These are phyloP conservation scores for Brachypodius melanocephalos DNA, from an alignment of 2,113 vertebrate species.

Conservation along the genomic window DNA sequence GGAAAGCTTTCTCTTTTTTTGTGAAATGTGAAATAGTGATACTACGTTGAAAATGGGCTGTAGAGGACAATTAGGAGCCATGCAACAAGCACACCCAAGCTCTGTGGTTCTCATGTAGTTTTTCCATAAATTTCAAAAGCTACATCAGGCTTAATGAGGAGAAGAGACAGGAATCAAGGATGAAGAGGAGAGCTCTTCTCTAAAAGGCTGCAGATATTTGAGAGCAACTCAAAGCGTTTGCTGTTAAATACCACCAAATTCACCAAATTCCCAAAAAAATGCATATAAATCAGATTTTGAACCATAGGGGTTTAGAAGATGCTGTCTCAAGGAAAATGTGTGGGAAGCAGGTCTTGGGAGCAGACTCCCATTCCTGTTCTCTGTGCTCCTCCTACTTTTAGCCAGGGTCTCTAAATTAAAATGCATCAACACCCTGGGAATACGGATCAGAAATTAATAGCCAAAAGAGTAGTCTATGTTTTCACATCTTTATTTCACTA, in stretches of 20 bases:
- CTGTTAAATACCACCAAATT: neutral
- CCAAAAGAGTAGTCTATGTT: neutral
- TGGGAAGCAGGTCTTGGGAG: neutral
- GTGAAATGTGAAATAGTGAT: neutral
- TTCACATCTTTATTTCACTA: neutral
- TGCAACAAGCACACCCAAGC: neutral
- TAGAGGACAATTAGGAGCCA: neutral
- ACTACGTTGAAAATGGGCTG: neutral
- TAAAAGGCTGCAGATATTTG: neutral
- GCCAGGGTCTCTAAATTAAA: neutral
- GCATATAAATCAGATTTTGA: neutral
- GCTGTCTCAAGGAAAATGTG: neutral
- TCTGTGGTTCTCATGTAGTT: neutral
- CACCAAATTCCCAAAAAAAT: neutral
- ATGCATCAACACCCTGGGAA: neutral
- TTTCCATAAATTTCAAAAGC: neutral
- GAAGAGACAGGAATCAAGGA: neutral
- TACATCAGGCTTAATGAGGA: neutral
- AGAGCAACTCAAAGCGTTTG: neutral
- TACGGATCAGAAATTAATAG: neutral
- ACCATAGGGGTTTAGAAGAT: neutral
- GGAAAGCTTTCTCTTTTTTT: neutral
- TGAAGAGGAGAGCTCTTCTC: neutral
- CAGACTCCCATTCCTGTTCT: neutral
- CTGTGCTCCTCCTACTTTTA: neutral